Conservation (phyloP, 2,888 invertebrate species). For the Euclidia mi region DNA sequence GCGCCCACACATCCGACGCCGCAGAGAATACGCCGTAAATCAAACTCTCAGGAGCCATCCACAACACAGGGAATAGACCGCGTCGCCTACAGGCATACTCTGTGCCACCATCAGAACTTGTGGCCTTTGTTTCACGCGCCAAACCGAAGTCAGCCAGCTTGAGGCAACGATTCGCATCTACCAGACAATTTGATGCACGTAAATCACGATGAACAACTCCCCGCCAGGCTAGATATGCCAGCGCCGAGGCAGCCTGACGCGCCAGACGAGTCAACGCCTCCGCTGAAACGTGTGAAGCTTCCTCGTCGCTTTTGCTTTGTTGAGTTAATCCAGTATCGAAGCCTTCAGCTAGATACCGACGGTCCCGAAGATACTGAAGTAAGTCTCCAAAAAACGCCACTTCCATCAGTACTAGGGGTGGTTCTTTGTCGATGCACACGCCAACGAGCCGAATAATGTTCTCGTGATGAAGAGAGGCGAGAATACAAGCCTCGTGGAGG, state of each 20-base stretch:
- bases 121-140: constrained; percentile 95
- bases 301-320: constrained; percentile 77
- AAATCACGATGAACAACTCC: constrained; percentile 91
- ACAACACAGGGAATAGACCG: constrained; percentile 95
- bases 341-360: constrained; percentile 93
- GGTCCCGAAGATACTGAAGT: constrained; percentile 92
- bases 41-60: constrained; percentile 98
- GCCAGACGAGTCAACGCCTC: constrained; percentile 69
- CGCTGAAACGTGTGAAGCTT: constrained; percentile 64
- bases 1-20: constrained; percentile 96
- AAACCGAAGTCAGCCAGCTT: constrained; percentile 97
- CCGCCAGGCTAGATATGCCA: constrained; percentile 74
- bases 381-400: constrained; percentile 97
- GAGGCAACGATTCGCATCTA: constrained; percentile 92
- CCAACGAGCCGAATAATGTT: constrained; percentile 96
- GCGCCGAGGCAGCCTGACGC: constrained; percentile 64
- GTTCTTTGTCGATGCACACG: constrained; percentile 93
- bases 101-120: constrained; percentile 91
- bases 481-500: constrained; percentile 96
- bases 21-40: constrained; percentile 94
- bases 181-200: constrained; percentile 94
- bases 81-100: constrained; percentile 95
- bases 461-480: constrained; percentile 96
- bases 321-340: constrained; percentile 56
- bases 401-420: constrained; percentile 97